Base-by-base conservation (phyloP, 1,140 invertebrate genomes). In the Myzus persicae region DNA sequence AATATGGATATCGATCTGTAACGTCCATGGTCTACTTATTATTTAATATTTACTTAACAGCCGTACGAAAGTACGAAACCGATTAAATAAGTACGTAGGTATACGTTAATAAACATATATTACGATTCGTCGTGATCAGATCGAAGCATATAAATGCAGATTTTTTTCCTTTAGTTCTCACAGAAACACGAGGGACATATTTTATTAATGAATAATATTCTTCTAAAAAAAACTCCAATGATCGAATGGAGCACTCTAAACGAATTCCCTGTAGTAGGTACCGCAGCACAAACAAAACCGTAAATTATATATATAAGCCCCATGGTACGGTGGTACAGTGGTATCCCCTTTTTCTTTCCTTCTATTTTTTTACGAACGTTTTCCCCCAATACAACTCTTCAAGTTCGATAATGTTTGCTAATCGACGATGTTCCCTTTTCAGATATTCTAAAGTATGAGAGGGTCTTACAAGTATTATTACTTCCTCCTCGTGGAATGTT, bases 381-480 rank as follows among this genome's bases (percentile, higher is more conserved):
- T n/a, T 6, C 31, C 26, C 88, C 88, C 48, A 11, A 36, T 90
- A 42, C n/a, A 76, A 87, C 42, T 87, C 84, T 26, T 87, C 84
- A n/a, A 76, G 59, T n/a, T 76, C 11, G 11, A 90, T 54, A 90
- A 90, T 48, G 46, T 90, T 90, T 54, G 88, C 36, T 90, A 54
- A 90, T 90, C 88, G 46, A 90, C 88, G 88, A 90, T 90, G 88
- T 54, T 26, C 88, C 51, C 88, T 90, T 90, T 90, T 51, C 38
- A 24, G 5, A 51, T 90, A 38, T 38, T 40, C 46, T 38, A 11
- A 87, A 76, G 31, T 76, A 76, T 42, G 84, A 87, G 84, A 87
- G 84, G 42, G 84, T 87, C 46, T 42, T 87, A 87, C 84, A 87
- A 44, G 84, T 90, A 40, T 38, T 89, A 89, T 54, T 89, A 54